Base-by-base conservation (phyloP, 2,113 vertebrate genomes). In the Brevimyrus niger region DNA sequence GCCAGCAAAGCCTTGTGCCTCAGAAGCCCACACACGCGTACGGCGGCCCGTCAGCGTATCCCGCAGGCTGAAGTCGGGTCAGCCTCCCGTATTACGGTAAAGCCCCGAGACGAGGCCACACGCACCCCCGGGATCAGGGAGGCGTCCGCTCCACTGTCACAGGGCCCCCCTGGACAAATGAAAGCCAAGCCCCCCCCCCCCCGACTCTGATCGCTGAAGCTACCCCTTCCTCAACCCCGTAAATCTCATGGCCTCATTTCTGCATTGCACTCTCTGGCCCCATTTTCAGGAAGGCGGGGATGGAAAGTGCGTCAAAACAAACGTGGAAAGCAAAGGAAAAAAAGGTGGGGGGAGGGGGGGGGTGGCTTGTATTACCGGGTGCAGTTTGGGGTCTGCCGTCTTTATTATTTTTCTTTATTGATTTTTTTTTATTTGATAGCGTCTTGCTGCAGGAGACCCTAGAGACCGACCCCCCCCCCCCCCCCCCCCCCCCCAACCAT, bases 321-420 rank as follows among this genome's bases (percentile, higher is more conserved):
- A 38, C 4, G 53, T 65, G 42, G n/a, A 13, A 19, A 55, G 38
- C 11, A 44, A 4, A 42, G 38, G 17, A 21, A 76, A 4, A 61
- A 7, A 23, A n/a, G 55, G 55, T 9, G 9, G 73, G 48, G 31
- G 46, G 44, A 73, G 69, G 47, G 21, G 15, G 88, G 5, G 15
- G 46, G 65, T 46, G 48, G 35, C 31, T 50, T 53, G 76, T 42
- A 55, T 46, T 53, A 38, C 15, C 9, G 84, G 46, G 69, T 48
- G n/a, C 15, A 58, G 73, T 23, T 4, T 23, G 44, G 13, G 23
- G 76, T 61, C 47, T 46, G 48, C 69, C 47, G 58, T 27, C 23
- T 80, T 46, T 83, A 88, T 48, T 15, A 35, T 88, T 88, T 90
- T 88, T 90, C 87, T 48, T 69, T 88, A 90, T 90, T 88, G 89